phyloP scores from a whole-genome alignment of 2,888 invertebrate genomes.

The Gnatocerus cornutus region DNA sequence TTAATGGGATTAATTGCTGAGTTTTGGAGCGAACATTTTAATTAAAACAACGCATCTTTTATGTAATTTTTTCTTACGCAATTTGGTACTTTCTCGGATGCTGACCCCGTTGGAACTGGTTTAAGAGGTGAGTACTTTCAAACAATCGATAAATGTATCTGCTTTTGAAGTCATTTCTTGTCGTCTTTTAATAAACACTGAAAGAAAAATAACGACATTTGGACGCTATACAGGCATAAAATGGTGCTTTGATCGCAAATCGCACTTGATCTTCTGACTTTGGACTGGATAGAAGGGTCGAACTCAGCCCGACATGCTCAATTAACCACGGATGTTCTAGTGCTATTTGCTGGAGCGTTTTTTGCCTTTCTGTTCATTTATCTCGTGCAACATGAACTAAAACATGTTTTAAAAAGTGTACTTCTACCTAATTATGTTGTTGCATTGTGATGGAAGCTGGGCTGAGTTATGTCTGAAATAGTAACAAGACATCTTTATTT shows the following conservation, averaged over 20 bases:
- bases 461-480: conserved; percentile 34
- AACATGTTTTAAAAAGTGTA: too few species aligned
- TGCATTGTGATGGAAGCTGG: conserved; percentile 27
- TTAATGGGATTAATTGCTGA: conserved; percentile 4
- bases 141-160: conserved; percentile 21
- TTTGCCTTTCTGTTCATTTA: not conserved
- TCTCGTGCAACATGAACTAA: not conserved
- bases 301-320: conserved; percentile 10
- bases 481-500: conserved; percentile 6
- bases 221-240: not conserved
- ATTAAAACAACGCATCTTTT: conserved; percentile 4
- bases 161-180: not conserved
- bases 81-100: conserved; percentile 40
- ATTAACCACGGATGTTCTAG: conserved; percentile 14
- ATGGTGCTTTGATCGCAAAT: conserved; percentile 26
- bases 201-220: too few species aligned
- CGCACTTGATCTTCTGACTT: conserved; percentile 17
- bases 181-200: too few species aligned
- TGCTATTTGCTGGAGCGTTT: conserved; percentile 3
- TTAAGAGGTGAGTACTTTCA: conserved; percentile 30
- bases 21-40: conserved; percentile 12
- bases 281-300: conserved; percentile 10
- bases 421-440: conserved; percentile 21
- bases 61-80: conserved; percentile 32
- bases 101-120: conserved; percentile 38